Conservation (phyloP, 2,888 invertebrate species). For the Drosophila neotestacea region DNA sequence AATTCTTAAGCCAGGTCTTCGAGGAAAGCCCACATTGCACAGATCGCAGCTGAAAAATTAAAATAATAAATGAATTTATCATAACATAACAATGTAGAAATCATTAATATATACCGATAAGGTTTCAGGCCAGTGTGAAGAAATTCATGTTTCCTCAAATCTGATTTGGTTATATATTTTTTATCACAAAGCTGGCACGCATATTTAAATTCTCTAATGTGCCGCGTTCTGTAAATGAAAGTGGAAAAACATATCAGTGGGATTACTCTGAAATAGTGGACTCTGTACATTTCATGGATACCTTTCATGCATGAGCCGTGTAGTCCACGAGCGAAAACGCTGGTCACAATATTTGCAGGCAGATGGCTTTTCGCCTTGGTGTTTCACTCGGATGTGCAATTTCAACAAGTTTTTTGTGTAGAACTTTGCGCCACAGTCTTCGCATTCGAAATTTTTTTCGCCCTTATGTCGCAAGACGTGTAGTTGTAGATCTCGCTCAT, state of each 20-base stretch:
- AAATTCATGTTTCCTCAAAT: conserved; percentile 75
- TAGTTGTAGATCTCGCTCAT: conserved; percentile 25
- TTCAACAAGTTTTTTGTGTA: conserved; percentile 52
- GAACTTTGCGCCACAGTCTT: conserved; percentile 54
- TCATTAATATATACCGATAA: conserved; percentile 36
- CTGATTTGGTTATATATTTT: conserved; percentile 79
- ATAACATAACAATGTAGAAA: neutral
- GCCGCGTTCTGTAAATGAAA: conserved; percentile 42
- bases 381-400: conserved; percentile 64
- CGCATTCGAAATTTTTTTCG: conserved; percentile 55
- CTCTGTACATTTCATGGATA: conserved; percentile 24
- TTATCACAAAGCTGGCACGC: conserved; percentile 75
- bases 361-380: conserved; percentile 83
- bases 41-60: conserved; percentile 46
- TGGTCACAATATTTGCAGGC: conserved; percentile 77
- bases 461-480: conserved; percentile 59
- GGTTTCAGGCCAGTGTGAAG: conserved; percentile 53
- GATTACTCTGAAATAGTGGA: neutral
- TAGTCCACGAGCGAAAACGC: conserved; percentile 58
- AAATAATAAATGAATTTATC: neutral
- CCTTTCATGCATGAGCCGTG: conserved; percentile 80
- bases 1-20: conserved; percentile 46
- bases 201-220: conserved; percentile 68
- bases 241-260: neutral
- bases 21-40: conserved; percentile 51